Conservation (phyloP, 2,888 invertebrate genomes). For the Clitarchus hookeri region DNA sequence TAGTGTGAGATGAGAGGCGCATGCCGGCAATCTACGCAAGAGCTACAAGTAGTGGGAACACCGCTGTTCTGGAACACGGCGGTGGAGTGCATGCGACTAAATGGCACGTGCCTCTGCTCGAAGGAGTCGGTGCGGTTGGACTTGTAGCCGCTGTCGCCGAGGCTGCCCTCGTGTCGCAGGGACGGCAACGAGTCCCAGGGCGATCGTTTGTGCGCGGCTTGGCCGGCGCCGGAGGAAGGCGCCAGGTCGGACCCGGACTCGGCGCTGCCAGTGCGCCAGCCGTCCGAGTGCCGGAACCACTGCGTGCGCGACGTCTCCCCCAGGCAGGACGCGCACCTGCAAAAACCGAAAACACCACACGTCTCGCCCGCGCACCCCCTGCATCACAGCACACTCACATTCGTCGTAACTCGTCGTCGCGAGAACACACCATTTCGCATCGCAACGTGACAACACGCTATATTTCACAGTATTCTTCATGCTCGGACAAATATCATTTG, state of each 20-base stretch:
- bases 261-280: slow-evolving; percentile 79
- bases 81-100: no score
- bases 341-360: background rate
- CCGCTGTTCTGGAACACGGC: no score
- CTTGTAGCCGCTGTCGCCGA: slow-evolving; percentile 86
- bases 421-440: no score
- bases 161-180: slow-evolving; percentile 80
- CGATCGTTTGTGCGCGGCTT: slow-evolving; percentile 70
- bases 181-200: slow-evolving; percentile 89
- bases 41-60: no score
- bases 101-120: slow-evolving; percentile 73
- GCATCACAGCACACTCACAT: no score
- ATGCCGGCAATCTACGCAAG: no score
- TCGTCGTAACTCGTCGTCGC: no score
- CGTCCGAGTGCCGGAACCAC: slow-evolving; percentile 89
- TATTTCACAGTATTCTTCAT: no score
- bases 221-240: slow-evolving; percentile 52
- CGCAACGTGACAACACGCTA: no score
- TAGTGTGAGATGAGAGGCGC: no score
- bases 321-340: slow-evolving; percentile 78
- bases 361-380: no score
- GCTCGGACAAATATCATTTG: no score
- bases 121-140: slow-evolving; percentile 84
- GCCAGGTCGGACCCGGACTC: slow-evolving; percentile 61
- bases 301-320: slow-evolving; percentile 88